Evolutionary conservation across 2,797 vertebrate species (phyloP).

Genomic region (Cossypha polioptera): DNA sequence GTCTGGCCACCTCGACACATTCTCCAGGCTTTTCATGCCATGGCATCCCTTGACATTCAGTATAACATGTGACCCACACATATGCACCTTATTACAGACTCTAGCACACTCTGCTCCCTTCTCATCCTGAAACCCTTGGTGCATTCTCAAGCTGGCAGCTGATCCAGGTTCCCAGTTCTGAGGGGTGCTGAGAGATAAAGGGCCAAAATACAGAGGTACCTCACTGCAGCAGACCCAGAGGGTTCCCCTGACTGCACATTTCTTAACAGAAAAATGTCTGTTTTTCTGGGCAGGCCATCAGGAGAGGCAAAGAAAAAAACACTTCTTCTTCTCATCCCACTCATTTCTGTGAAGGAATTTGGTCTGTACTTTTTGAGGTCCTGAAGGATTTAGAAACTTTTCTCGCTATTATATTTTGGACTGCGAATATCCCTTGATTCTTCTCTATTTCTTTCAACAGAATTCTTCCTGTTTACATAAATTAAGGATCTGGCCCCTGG

Average conservation of each 20-base stretch:
- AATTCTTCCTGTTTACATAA: conserved; percentile 40
- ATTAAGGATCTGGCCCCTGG: neutral
- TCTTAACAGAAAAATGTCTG: neutral
- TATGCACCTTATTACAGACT: neutral
- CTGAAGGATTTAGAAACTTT: conserved; percentile 16
- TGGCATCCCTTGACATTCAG: neutral
- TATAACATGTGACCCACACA: neutral
- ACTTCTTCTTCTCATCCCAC: neutral
- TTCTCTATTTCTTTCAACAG: conserved; percentile 28
- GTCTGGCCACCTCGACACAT: fast-evolving
- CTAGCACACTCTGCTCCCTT: neutral
- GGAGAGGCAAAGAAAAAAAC: neutral
- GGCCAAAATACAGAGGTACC: neutral
- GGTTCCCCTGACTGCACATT: neutral
- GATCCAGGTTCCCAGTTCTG: neutral
- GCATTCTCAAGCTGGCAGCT: neutral
- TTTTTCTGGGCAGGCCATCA: neutral
- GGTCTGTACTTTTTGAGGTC: neutral
- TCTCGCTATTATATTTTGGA: neutral
- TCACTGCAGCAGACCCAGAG: neutral
- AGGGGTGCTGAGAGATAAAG: neutral
- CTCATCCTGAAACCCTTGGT: neutral
- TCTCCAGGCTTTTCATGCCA: neutral
- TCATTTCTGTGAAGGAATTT: conserved; percentile 4
- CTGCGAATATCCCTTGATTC: neutral